These are phyloP conservation scores for Chrysolina haemoptera DNA, from an alignment of 2,888 invertebrate genomes.

Conservation along the genomic window DNA sequence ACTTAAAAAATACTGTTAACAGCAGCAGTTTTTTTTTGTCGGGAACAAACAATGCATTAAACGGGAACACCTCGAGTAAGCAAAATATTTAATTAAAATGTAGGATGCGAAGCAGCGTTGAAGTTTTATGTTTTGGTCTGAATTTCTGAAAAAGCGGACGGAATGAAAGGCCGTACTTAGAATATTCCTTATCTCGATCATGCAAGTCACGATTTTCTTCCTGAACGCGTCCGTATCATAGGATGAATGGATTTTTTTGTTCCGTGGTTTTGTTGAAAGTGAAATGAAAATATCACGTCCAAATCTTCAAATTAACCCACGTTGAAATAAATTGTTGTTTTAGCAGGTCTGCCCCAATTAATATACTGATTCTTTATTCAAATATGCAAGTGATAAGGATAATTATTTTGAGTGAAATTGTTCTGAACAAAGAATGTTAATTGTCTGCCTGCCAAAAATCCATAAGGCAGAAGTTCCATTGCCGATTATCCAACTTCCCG, in stretches of 20 bases:
- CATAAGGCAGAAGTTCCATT: no score
- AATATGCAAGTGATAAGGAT: no score
- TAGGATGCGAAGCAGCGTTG: slow-evolving; percentile 23
- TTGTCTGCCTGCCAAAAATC: no score
- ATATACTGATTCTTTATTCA: no score
- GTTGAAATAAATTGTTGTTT: background rate
- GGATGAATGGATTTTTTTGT: slow-evolving; percentile 2
- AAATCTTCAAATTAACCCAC: background rate
- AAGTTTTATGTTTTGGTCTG: slow-evolving; percentile 6
- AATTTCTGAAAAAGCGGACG: slow-evolving; percentile 11
- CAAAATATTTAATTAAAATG: slow-evolving; percentile 34
- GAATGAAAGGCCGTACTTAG: slow-evolving; percentile 12
- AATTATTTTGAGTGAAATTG: no score
- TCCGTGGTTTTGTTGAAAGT: background rate
- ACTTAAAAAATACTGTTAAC: slow-evolving; percentile 26
- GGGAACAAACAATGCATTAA: slow-evolving; percentile 24
- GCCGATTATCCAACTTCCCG: no score
- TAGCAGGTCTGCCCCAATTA: background rate
- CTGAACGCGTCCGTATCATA: slow-evolving; percentile 1
- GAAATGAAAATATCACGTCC: background rate
- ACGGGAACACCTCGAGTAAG: slow-evolving; percentile 30
- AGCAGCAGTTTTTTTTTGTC: slow-evolving; percentile 22
- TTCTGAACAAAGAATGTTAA: no score
- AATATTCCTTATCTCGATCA: slow-evolving; percentile 13
- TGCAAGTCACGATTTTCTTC: slow-evolving; percentile 15